phyloP scores from a whole-genome alignment of 1,140 invertebrate species.

The Heliconius himera region DNA sequence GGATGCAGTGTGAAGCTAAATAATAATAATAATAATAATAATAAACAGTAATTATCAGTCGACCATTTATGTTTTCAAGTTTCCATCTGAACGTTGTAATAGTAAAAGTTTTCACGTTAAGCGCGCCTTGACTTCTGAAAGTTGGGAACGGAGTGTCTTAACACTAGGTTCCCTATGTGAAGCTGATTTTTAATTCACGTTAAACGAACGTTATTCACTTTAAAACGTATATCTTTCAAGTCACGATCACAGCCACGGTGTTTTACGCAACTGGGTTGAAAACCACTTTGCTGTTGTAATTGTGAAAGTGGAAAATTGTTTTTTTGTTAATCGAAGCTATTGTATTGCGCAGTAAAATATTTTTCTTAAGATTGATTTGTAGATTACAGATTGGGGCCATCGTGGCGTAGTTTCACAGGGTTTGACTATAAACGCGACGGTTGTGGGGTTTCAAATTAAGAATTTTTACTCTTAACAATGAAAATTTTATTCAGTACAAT shows the following conservation, averaged over 20 bases:
- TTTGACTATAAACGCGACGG: too few species aligned
- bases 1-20: too few species aligned
- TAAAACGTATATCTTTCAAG: background rate
- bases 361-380: background rate
- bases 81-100: too few species aligned
- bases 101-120: too few species aligned
- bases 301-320: background rate
- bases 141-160: too few species aligned
- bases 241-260: background rate
- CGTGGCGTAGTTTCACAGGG: background rate
- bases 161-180: too few species aligned
- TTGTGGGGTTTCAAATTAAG: background rate
- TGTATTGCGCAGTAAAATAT: background rate
- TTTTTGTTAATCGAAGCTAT: background rate
- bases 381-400: background rate
- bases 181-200: too few species aligned
- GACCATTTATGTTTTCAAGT: too few species aligned
- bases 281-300: background rate
- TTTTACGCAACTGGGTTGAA: background rate
- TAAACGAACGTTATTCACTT: too few species aligned
- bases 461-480: background rate
- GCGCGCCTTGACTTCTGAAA: too few species aligned
- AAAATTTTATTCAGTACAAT: background rate
- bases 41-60: too few species aligned
- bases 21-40: too few species aligned